phyloP scores from a whole-genome alignment of 1,140 invertebrate species.

The Papilio polytes region DNA sequence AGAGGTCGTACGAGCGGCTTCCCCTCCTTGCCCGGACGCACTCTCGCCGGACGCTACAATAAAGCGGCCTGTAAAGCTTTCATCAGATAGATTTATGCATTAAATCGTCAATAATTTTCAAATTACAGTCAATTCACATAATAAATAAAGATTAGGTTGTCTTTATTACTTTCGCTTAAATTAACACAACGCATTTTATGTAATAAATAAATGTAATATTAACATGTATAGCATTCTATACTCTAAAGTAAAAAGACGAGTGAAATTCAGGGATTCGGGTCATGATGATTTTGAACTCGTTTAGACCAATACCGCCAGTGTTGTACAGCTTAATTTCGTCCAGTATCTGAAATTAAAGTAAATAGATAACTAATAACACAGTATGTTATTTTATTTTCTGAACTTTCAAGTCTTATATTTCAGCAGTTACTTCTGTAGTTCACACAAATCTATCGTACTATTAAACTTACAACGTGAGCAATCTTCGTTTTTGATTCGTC shows the following conservation, averaged over 20 bases:
- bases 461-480: conserved; percentile 72
- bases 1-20: conserved; percentile 75
- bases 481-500: conserved; percentile 73
- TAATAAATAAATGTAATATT: too few species aligned
- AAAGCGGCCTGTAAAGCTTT: conserved; percentile 72
- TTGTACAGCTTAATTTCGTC: conserved; percentile 84
- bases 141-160: too few species aligned
- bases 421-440: neutral
- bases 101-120: neutral
- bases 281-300: conserved; percentile 85
- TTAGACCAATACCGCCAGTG: conserved; percentile 79
- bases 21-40: conserved; percentile 81
- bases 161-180: too few species aligned
- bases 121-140: neutral
- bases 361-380: too few species aligned
- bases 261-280: conserved; percentile 85
- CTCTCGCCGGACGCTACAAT: conserved; percentile 79
- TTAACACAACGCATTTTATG: too few species aligned
- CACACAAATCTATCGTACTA: neutral
- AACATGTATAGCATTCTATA: conserved; percentile 54
- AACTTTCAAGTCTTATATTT: neutral
- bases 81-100: conserved; percentile 54
- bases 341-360: conserved; percentile 82
- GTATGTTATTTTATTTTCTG: neutral
- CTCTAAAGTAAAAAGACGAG: conserved; percentile 84